Base-by-base conservation (phyloP, 2,888 invertebrate genomes). In the Eledona agricola region DNA sequence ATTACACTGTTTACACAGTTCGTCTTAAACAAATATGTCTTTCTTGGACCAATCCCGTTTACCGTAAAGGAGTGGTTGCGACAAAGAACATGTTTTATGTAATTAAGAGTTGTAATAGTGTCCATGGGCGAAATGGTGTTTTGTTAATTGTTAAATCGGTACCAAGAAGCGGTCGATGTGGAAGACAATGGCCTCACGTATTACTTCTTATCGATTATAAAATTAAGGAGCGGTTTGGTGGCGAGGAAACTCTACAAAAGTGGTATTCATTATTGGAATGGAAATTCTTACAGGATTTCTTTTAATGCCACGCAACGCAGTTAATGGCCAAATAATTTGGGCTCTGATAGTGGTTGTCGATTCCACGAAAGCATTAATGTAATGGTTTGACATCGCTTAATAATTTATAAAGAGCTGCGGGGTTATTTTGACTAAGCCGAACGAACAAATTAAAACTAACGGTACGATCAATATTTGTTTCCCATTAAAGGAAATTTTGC, bases 51-150 rank as follows among this genome's bases (percentile, higher is more conserved):
- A 51, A 51, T 50, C 51, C 42, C 22, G 46, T 52, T 31, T 46
- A n/a, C n/a, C n/a, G 46, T 37, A 13, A 52, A 43, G 55, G 55
- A 56, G 55, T 43, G 55, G 51, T 35, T 46, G 51, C 47, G 45
- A 29, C 29, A 45, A 20, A 25, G 34, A 29, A 45, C 42, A 29
- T 47, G 29, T 43, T 56, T 52, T 15, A 51, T 4, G 29, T 28
- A 40, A 40, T 40, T 28, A 17, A 7, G 25, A 25, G 26, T 12
- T 35, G 7, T 9, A 31, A 3, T 17, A 9, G 9, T 35, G 42
- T 12, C 29, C 29, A 28, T 19, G 17, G 12, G 16, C 23, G 11
- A 40, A 40, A 40, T 42, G 20, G 31, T n/a, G 31, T 42, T 42
- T 40, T 11, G 12, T 40, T 40, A 40, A 40, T 40, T 28, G 40